Conservation (phyloP, 2,113 vertebrate species). For the Sceloporus undulatus region DNA sequence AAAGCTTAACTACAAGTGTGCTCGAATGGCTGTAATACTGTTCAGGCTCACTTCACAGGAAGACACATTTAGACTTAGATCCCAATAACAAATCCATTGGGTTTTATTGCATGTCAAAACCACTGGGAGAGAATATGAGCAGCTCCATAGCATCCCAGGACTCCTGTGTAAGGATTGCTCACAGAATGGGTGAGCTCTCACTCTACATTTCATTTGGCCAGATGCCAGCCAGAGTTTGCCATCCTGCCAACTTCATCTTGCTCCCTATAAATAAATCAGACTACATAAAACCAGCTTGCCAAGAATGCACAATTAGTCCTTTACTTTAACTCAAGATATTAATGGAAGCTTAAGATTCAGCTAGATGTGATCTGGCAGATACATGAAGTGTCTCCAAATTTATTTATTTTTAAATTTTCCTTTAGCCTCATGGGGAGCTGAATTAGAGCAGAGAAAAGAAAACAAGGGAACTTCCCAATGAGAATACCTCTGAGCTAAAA, state of each 20-base stretch:
- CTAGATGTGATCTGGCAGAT: constrained; percentile 4
- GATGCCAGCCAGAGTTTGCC: background rate
- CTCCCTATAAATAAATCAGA: constrained; percentile 8
- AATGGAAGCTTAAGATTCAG: background rate
- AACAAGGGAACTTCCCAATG: background rate
- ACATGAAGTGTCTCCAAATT: background rate
- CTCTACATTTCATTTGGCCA: background rate
- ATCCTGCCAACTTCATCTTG: constrained; percentile 1
- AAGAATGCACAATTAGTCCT: constrained; percentile 15
- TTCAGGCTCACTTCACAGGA: background rate
- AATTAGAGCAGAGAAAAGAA: background rate
- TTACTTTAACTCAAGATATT: constrained; percentile 22
- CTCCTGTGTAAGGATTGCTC: background rate
- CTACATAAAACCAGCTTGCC: constrained; percentile 1
- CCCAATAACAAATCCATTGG: background rate
- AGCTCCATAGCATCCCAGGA: background rate
- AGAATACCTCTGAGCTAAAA: background rate
- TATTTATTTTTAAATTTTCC: background rate
- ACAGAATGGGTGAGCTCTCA: background rate
- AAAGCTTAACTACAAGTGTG: background rate
- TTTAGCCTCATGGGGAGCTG: background rate
- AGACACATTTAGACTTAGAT: background rate
- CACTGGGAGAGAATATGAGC: no score
- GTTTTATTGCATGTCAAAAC: background rate
- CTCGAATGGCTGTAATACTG: background rate